These are phyloP conservation scores for Pammene aurita DNA, from an alignment of 2,888 invertebrate genomes.

Conservation along the genomic window DNA sequence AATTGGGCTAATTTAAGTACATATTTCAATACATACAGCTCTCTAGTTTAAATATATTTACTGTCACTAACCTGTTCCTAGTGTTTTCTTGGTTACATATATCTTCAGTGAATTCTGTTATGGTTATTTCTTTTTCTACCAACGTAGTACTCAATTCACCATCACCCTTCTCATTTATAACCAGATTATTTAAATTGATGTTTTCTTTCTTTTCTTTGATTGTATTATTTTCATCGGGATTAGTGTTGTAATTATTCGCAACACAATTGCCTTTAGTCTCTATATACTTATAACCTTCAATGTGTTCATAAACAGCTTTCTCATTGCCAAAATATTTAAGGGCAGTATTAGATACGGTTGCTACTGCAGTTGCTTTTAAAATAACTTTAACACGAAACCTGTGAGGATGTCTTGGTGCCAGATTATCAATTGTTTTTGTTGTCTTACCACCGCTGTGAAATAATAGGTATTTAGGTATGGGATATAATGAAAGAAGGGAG, in stretches of 20 bases:
- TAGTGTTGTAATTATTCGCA: background rate
- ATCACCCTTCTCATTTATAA: background rate
- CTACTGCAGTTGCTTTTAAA: conserved; percentile 58
- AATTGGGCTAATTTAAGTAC: too few species aligned
- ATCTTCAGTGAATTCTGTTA: background rate
- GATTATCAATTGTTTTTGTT: conserved; percentile 65
- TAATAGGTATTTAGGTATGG: background rate
- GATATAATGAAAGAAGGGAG: too few species aligned
- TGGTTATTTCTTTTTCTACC: background rate
- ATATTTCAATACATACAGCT: too few species aligned
- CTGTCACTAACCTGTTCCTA: conserved; percentile 5
- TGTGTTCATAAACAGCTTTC: conserved; percentile 48
- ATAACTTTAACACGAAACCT: conserved; percentile 72
- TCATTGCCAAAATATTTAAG: conserved; percentile 59
- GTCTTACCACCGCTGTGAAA: conserved; percentile 76
- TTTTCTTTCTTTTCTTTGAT: background rate
- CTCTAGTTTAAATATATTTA: too few species aligned
- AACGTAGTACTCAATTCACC: background rate
- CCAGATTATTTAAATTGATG: background rate
- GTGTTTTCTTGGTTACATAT: background rate
- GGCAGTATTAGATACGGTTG: conserved; percentile 53
- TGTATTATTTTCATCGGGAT: background rate
- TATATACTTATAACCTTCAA: conserved; percentile 44
- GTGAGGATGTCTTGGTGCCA: conserved; percentile 78
- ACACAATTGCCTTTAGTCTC: conserved; percentile 17